Evolutionary conservation across 2,888 invertebrate species (phyloP).

Genomic region (Pseudolycoriella hygida): DNA sequence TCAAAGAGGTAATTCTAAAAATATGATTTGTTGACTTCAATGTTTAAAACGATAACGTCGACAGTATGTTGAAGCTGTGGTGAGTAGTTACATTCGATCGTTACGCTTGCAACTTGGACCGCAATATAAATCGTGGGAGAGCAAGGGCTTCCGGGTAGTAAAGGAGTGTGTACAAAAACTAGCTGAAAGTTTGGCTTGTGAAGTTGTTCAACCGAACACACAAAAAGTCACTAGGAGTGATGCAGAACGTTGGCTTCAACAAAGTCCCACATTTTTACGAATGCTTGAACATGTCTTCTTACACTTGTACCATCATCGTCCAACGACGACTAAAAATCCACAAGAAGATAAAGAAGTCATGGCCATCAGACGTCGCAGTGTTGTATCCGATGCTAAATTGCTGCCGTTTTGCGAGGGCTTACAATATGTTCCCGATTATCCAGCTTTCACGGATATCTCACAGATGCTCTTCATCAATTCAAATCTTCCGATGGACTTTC

Average conservation of each 20-base stretch:
- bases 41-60: background rate
- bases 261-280: constrained; percentile 32
- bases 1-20: constrained; percentile 36
- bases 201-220: constrained; percentile 19
- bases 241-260: constrained; percentile 28
- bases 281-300: constrained; percentile 36
- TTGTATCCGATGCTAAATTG: constrained; percentile 14
- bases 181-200: constrained; percentile 36
- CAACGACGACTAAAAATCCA: constrained; percentile 9
- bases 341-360: constrained; percentile 9
- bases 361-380: constrained; percentile 11
- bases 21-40: background rate
- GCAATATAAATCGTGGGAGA: constrained; percentile 39
- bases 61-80: constrained; percentile 60
- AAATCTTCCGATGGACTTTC: constrained; percentile 54
- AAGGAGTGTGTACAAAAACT: constrained; percentile 36
- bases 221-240: constrained; percentile 18
- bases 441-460: constrained; percentile 54
- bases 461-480: constrained; percentile 68
- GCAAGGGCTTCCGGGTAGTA: constrained; percentile 37
- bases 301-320: constrained; percentile 31
- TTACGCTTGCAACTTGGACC: constrained; percentile 37
- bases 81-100: constrained; percentile 55
- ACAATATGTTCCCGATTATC: constrained; percentile 57
- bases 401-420: constrained; percentile 23